Percentiles rank a stretch among this genome's conserved stretches.
Evolutionary conservation across 2,797 vertebrate genomes (phyloP).

Genomic region (Catharus ustulatus): DNA sequence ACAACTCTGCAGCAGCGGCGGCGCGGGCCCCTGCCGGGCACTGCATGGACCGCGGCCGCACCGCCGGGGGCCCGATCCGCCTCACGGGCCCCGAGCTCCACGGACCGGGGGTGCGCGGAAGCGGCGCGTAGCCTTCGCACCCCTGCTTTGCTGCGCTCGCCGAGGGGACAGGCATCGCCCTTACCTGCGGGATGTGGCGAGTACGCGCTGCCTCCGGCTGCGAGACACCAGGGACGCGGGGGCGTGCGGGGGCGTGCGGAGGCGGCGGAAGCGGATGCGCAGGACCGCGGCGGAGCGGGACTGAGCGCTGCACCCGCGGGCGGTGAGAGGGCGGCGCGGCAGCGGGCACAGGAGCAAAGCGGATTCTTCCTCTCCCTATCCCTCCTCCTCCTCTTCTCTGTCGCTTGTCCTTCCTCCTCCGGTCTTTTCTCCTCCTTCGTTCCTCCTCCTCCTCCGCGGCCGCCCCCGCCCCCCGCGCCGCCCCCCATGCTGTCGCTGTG

Average conservation of each 20-base stretch:
- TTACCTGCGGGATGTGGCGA: background rate
- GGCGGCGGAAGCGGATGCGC: constrained; percentile 65
- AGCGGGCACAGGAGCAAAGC: too few relatives aligned
- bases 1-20: background rate
- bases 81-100: too few relatives aligned
- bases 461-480: background rate
- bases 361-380: fast-evolving
- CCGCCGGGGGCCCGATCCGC: background rate
- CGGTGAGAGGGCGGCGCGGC: background rate
- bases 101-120: fast-evolving
- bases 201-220: background rate
- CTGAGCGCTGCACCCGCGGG: background rate
- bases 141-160: background rate
- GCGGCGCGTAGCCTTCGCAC: background rate
- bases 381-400: background rate
- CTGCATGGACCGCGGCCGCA: background rate
- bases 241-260: background rate
- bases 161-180: background rate
- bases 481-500: background rate
- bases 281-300: background rate
- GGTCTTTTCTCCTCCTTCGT: background rate
- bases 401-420: background rate
- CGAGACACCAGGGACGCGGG: background rate
- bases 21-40: background rate
- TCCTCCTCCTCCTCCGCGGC: background rate